Evolutionary conservation across 2,113 vertebrate genomes (phyloP), one percentile per base, ranked within the genome.

Genomic region (Marcusenius ussheri): DNA sequence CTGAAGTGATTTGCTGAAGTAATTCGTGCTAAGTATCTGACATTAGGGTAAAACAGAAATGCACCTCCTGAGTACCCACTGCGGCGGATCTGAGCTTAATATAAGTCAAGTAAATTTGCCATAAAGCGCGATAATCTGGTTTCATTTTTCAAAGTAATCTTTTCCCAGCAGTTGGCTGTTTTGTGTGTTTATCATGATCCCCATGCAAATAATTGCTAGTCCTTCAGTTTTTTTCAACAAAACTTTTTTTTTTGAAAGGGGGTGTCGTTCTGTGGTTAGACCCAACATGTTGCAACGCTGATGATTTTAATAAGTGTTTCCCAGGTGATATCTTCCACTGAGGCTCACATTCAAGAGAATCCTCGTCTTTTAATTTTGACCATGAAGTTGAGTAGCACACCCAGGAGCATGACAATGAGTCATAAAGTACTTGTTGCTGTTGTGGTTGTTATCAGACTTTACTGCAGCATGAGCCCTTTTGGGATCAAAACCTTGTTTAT

Each of bases 1-100:
- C 47, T 50, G 84, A 87, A 51, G 27, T 87, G n/a, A 87, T 87
- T 87, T 87, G 47, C 53, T 66, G 74, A 70, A 89, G 39, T 89
- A 89, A 88, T n/a, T 88, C 46, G 24, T 5, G 88, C 15, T 50
- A 77, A 89, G 66, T 89, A 74, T 46, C 45, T 47, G 39, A 89
- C 42, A 77, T n/a, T 27, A 88, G 49, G 13, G 50, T 87, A 87
- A 5, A 53, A 56, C 85, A 27, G 83, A 10, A 49, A 50, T 47
- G 83, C 24, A 15, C 49, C 85, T 49, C 47, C 85, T 53, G 85
- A 17, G 50, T 9, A 56, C 85, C 49, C 74, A 83, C 35, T 56
- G 49, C 21, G 9, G 31, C 11, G 9, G 31, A 42, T 83, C 24
- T 46, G 17, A 83, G 88, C 70, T 74, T 56, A 66, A 62, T 45